A percentile compares a stretch with the other conserved stretches of the same genome.
phyloP scores from a whole-genome alignment of 2,797 vertebrate genomes.

The Sphenodon punctatus region DNA sequence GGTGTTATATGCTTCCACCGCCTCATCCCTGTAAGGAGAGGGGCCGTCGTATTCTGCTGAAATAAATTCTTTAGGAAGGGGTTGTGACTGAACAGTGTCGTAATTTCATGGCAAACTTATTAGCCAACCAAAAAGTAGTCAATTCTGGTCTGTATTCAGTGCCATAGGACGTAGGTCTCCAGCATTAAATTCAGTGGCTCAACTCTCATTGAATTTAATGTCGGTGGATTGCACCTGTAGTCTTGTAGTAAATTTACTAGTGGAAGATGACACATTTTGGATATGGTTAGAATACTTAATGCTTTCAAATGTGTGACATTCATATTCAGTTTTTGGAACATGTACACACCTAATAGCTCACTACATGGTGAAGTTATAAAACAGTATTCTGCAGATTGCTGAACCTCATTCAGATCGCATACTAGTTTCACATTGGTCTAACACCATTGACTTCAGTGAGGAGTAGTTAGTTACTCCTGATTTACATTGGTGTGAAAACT shows the following conservation, averaged over 20 bases:
- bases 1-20: no score
- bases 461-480: background rate
- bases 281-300: background rate
- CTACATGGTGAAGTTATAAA: background rate
- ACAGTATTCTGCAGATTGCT: background rate
- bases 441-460: background rate
- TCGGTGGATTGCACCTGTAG: no score
- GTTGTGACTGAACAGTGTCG: background rate
- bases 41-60: no score
- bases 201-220: no score
- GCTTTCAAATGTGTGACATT: background rate
- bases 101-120: background rate
- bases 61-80: no score
- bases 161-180: no score
- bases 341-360: background rate
- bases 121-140: background rate
- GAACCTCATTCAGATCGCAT: background rate
- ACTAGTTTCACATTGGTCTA: rapidly evolving
- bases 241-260: background rate
- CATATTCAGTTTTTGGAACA: background rate
- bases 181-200: no score
- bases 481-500: background rate
- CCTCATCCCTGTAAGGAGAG: no score
- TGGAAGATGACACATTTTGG: background rate
- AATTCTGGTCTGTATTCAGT: background rate